Percentiles rank a stretch among this genome's conserved stretches.
phyloP scores from a whole-genome alignment of 2,888 invertebrate species.

The Coelinius sp. region DNA sequence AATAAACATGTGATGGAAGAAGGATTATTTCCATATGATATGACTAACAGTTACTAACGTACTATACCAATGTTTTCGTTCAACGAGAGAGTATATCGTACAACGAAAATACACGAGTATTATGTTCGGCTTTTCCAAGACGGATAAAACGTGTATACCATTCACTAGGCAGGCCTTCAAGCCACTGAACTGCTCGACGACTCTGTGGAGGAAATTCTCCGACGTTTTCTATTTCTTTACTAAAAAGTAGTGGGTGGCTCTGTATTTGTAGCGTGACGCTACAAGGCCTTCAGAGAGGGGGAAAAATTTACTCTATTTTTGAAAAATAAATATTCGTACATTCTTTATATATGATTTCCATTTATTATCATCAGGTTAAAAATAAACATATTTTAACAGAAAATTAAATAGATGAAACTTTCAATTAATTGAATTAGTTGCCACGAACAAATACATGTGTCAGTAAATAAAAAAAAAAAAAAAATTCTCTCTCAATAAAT shows the following conservation, averaged over 20 bases:
- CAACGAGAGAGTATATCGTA: background rate
- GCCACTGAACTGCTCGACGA: background rate
- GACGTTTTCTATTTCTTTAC: background rate
- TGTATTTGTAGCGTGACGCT: background rate
- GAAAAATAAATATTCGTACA: background rate
- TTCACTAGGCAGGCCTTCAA: background rate
- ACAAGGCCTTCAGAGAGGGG: background rate
- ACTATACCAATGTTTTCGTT: conserved; percentile 18
- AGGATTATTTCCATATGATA: conserved; percentile 11
- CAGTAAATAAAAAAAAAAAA: background rate
- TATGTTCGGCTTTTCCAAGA: conserved; percentile 5
- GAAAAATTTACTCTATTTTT: background rate
- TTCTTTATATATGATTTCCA: background rate
- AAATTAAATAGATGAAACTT: background rate
- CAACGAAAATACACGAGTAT: conserved; percentile 13
- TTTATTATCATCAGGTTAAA: background rate
- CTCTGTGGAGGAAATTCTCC: background rate
- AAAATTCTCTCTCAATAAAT: background rate
- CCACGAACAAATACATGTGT: background rate
- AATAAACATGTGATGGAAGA: background rate
- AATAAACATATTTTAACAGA: background rate
- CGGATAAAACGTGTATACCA: conserved; percentile 3
- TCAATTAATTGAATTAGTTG: background rate
- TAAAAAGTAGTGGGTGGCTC: background rate
- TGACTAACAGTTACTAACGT: conserved; percentile 15